Conservation (phyloP, 2,113 vertebrate genomes). For the Alosa alosa region DNA sequence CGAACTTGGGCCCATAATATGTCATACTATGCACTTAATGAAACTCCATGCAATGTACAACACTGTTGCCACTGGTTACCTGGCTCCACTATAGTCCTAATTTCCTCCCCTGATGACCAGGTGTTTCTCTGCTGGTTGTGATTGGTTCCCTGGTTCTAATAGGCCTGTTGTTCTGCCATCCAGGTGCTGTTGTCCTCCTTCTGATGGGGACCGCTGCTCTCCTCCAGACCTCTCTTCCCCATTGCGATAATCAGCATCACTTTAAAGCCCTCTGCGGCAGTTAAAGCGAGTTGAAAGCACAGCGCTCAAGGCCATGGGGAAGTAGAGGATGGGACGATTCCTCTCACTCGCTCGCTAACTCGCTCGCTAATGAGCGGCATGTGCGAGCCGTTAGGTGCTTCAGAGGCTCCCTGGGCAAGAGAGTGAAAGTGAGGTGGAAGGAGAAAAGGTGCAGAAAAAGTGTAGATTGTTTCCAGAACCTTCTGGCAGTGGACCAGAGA, state of each 20-base stretch:
- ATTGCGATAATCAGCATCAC: background rate
- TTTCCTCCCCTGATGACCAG: no score
- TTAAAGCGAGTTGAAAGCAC: slow-evolving; percentile 11
- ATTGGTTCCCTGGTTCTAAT: no score
- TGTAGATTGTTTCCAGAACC: slow-evolving; percentile 37
- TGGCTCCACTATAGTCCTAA: no score
- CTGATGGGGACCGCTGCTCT: background rate
- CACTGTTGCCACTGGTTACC: no score
- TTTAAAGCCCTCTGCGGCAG: background rate
- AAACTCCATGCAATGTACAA: no score
- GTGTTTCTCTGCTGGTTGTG: no score
- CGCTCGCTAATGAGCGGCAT: slow-evolving; percentile 48
- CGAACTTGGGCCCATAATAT: no score
- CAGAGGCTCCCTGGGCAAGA: slow-evolving; percentile 39
- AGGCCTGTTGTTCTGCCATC: background rate
- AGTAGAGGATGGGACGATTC: slow-evolving; percentile 39
- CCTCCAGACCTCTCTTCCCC: background rate
- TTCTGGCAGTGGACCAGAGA: slow-evolving; percentile 16
- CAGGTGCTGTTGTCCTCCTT: background rate
- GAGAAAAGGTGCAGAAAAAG: background rate
- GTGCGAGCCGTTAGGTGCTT: slow-evolving; percentile 56
- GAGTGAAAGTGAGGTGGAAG: slow-evolving; percentile 47
- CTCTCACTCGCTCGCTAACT: slow-evolving; percentile 30
- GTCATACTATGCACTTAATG: no score
- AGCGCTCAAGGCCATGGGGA: background rate